Percentiles rank a stretch among this genome's conserved stretches.
These are phyloP conservation scores for Matsumurasca onukii DNA, from an alignment of 1,140 invertebrate genomes.

Conservation along the genomic window DNA sequence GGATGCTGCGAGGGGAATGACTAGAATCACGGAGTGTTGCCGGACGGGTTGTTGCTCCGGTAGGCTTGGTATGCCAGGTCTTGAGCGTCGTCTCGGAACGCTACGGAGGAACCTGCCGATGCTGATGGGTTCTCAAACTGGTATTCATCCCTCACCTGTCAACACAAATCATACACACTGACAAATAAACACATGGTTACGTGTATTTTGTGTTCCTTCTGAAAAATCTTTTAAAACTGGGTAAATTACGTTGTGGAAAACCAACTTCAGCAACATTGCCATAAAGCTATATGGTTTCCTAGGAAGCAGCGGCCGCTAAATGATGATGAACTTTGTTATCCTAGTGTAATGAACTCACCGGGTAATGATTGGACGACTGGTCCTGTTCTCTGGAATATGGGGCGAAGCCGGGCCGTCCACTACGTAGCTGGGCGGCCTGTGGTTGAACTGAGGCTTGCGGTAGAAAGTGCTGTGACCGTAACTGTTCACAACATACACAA, in stretches of 20 bases:
- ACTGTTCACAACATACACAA: too few relatives aligned
- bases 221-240: too few relatives aligned
- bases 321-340: too few relatives aligned
- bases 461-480: slow-evolving; percentile 52
- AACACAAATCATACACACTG: neutral
- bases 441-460: slow-evolving; percentile 37
- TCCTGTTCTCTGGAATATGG: slow-evolving; percentile 30
- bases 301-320: too few relatives aligned
- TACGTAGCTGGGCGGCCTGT: neutral
- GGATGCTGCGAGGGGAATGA: too few relatives aligned
- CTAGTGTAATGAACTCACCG: too few relatives aligned
- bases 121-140: neutral
- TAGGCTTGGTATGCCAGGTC: slow-evolving; percentile 70
- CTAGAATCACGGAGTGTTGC: too few relatives aligned
- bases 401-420: slow-evolving; percentile 43
- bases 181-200: neutral
- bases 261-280: too few relatives aligned
- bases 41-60: too few relatives aligned
- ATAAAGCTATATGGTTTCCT: too few relatives aligned
- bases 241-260: too few relatives aligned
- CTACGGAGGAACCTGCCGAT: neutral
- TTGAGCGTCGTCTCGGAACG: slow-evolving; percentile 49
- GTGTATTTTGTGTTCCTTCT: neutral
- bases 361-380: slow-evolving; percentile 2
- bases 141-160: slow-evolving; percentile 12